Percentiles rank a stretch among this genome's conserved stretches.
Conservation (phyloP, 1,140 invertebrate genomes). For the Aphis gossypii region DNA sequence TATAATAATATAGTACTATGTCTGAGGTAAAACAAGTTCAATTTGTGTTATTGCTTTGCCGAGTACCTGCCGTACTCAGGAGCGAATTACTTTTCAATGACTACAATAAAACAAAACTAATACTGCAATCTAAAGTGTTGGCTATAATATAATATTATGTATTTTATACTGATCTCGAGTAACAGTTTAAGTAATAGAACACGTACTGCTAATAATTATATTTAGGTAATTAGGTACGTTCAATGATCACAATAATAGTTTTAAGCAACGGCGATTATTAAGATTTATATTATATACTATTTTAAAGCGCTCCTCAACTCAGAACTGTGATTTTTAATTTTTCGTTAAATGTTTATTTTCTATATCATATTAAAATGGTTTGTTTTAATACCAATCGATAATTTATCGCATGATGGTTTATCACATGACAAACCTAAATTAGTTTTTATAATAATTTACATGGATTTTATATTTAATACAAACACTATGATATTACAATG, state of each 20-base stretch:
- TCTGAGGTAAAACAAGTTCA: not conserved
- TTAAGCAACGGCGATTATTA: not conserved
- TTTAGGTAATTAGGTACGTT: not conserved
- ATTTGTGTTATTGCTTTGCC: not conserved
- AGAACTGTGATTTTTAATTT: not conserved
- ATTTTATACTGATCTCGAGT: not conserved
- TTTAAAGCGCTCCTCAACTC: not conserved
- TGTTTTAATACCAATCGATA: not conserved
- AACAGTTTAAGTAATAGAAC: not conserved
- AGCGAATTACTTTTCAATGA: conserved; percentile 2
- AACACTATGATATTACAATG: not conserved
- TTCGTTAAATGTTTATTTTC: not conserved
- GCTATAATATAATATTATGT: not conserved
- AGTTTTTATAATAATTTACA: not conserved
- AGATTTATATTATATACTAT: not conserved
- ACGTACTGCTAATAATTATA: not conserved
- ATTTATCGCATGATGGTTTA: not conserved
- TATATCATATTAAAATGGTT: not conserved
- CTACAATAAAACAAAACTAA: conserved; percentile 29
- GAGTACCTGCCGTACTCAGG: not conserved
- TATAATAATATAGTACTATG: not conserved
- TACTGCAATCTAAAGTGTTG: conserved; percentile 43
- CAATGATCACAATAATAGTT: not conserved
- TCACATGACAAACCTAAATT: not conserved
- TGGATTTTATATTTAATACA: not conserved